Conservation (phyloP, 1,140 invertebrate species). For the Campodea augens region DNA sequence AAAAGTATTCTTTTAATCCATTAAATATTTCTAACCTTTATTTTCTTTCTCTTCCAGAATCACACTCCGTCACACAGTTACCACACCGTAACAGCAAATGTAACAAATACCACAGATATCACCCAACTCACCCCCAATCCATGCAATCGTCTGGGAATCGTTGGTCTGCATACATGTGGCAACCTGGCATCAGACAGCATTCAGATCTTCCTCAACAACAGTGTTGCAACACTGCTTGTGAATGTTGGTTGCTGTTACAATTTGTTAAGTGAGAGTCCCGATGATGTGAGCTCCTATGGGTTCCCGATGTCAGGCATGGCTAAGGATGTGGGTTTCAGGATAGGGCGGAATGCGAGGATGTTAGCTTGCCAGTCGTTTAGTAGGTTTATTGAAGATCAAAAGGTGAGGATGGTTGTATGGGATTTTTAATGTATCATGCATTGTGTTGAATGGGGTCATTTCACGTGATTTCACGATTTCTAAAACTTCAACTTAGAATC, state of each 20-base stretch:
- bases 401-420: slow-evolving; percentile 15
- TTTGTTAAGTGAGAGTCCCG: slow-evolving; percentile 43
- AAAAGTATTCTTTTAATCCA: too few species aligned
- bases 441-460: too few species aligned
- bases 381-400: slow-evolving; percentile 32
- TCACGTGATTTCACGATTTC: too few species aligned
- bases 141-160: slow-evolving; percentile 28
- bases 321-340: slow-evolving; percentile 26
- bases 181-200: slow-evolving; percentile 54
- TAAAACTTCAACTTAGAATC: too few species aligned
- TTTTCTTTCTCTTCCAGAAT: background rate
- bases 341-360: slow-evolving; percentile 66
- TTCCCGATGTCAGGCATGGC: slow-evolving; percentile 50
- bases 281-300: slow-evolving; percentile 9
- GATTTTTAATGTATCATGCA: too few species aligned
- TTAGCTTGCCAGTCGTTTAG: slow-evolving; percentile 56
- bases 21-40: background rate
- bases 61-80: background rate
- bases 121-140: background rate
- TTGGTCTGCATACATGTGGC: slow-evolving; percentile 79
- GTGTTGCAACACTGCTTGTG: slow-evolving; percentile 37
- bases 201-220: slow-evolving; percentile 39
- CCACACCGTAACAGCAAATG: background rate
- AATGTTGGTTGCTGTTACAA: slow-evolving; percentile 84
- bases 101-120: background rate